Evolutionary conservation across 2,797 vertebrate genomes (phyloP).

Genomic region (Galagoides demidoff): DNA sequence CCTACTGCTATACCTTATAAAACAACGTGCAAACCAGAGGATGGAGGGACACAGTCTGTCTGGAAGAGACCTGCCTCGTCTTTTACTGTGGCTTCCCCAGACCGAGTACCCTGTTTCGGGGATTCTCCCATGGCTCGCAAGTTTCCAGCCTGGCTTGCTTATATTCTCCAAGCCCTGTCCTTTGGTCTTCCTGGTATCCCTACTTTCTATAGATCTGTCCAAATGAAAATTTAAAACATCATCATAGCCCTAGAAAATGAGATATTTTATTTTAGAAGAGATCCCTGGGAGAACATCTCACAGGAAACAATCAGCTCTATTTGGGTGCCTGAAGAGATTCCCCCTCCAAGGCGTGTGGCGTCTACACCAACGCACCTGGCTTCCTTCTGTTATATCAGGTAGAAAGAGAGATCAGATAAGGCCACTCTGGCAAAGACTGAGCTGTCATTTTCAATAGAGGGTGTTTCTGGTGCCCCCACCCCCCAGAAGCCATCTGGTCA

Average conservation of each 20-base stretch:
- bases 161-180: not conserved
- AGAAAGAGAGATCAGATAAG: not conserved
- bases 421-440: not conserved
- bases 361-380: not conserved
- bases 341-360: not conserved
- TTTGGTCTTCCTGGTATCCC: not conserved
- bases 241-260: not conserved
- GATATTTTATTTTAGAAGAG: not conserved
- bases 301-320: not conserved
- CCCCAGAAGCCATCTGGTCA: not conserved
- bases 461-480: not conserved
- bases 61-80: not conserved
- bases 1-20: not conserved
- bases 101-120: not conserved
- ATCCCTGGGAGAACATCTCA: not conserved
- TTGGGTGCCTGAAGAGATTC: not conserved
- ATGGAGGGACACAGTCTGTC: not conserved
- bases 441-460: not conserved
- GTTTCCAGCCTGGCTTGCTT: not conserved
- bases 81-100: not conserved
- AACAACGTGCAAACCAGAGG: not conserved
- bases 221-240: not conserved
- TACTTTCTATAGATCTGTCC: not conserved
- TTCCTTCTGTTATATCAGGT: not conserved
- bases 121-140: not conserved